Evolutionary conservation across 1,140 invertebrate genomes (phyloP), one percentile per base, ranked within the genome.

Genomic region (Diorhabda sublineata): DNA sequence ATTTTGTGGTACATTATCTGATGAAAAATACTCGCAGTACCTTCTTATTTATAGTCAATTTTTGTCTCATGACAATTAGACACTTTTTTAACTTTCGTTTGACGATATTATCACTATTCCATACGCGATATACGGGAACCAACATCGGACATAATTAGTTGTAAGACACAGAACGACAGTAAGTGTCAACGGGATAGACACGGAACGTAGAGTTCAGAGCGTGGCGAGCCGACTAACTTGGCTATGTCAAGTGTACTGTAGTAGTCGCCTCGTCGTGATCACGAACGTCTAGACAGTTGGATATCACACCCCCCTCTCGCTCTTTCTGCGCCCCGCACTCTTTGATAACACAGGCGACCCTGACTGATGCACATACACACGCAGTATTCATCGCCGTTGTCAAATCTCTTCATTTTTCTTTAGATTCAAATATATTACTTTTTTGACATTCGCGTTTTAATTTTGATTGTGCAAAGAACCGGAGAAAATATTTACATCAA

Each of bases 41-140:
- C 78, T 79, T 79, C 76, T 74, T 78, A 64, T 79, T 78, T 65
- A 76, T 66, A 60, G 74, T 75, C 71, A 79, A 70, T 71, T 79
- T 79, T 71, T 75, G 77, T 73, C 76, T 67, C 76, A 78, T 77
- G 62, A 73, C 75, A 73, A 66, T 66, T 57, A 79, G 67, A 73
- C 77, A 79, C 76, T 79, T 79, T 73, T 76, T 75, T 61, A 78
- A 71, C 45, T 75, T 74, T 67, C 75, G 75, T 68, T 77, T 77
- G 59, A 76, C 63, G 47, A 77, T 57, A 66, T 73, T 70, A 58
- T 61, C 59, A 61, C 59, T 61, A 41, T 41, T 11, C 59, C 26
- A 42, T 56, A 61, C 8, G 68, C 42, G 26, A 45, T 60, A 42
- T 7, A 41, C 26, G 59, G 11, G 6, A 7, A 60, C 42, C 42